phyloP scores from a whole-genome alignment of 2,888 invertebrate species.

The Corythucha ciliata region DNA sequence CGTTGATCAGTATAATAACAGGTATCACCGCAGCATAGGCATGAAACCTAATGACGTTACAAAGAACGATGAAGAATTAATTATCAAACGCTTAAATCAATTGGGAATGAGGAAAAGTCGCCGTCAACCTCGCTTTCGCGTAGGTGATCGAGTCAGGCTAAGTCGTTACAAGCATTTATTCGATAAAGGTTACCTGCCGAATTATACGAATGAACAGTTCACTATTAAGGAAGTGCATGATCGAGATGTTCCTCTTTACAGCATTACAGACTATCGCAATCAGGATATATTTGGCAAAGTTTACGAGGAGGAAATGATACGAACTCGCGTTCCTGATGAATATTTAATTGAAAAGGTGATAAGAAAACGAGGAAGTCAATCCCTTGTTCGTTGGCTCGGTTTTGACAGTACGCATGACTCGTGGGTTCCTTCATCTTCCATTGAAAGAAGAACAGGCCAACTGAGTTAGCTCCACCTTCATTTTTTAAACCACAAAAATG shows the following conservation, averaged over 20 bases:
- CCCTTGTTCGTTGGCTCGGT: too few species aligned
- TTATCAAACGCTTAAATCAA: slow-evolving; percentile 25
- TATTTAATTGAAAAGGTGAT: too few species aligned
- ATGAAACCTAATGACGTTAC: slow-evolving; percentile 24
- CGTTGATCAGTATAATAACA: slow-evolving; percentile 23
- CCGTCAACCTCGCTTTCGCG: slow-evolving; percentile 33
- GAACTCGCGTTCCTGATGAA: too few species aligned
- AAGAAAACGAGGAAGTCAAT: too few species aligned
- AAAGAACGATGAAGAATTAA: not conserved
- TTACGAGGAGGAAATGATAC: slow-evolving; percentile 37
- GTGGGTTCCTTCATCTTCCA: too few species aligned
- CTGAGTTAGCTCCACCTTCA: too few species aligned
- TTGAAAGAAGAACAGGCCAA: too few species aligned
- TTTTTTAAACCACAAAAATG: too few species aligned
- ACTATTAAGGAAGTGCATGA: slow-evolving; percentile 35
- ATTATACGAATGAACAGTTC: slow-evolving; percentile 40
- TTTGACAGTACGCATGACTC: too few species aligned
- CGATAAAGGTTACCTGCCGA: slow-evolving; percentile 39
- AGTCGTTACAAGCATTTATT: slow-evolving; percentile 38
- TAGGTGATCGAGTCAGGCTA: slow-evolving; percentile 39
- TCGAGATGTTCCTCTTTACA: slow-evolving; percentile 24
- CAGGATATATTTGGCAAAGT: slow-evolving; percentile 36
- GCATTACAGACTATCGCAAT: not conserved
- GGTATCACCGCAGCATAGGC: slow-evolving; percentile 21
- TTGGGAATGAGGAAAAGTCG: too few species aligned